phyloP scores from a whole-genome alignment of 2,797 vertebrate species.

The Megalops cyprinoides region DNA sequence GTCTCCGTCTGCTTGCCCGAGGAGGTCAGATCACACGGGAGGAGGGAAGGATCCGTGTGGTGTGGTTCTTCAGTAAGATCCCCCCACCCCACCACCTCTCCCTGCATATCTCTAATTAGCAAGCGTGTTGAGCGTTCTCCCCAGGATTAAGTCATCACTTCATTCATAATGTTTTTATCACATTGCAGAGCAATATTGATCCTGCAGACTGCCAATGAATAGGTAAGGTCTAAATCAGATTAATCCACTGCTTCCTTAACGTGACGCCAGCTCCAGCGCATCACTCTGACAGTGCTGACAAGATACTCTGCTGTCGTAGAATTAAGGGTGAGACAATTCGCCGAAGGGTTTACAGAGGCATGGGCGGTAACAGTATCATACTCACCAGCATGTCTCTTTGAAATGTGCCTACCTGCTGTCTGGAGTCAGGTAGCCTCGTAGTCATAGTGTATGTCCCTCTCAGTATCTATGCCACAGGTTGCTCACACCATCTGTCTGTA shows the following conservation, averaged over 20 bases:
- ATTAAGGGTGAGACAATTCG: too few species aligned
- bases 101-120: background rate
- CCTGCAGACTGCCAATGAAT: background rate
- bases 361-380: too few species aligned
- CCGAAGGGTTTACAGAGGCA: too few species aligned
- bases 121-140: background rate
- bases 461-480: background rate
- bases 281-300: background rate
- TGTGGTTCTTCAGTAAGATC: background rate
- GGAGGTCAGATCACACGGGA: too few species aligned
- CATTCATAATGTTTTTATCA: background rate
- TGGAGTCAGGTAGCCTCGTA: background rate
- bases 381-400: too few species aligned
- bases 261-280: background rate
- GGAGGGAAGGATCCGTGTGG: too few species aligned
- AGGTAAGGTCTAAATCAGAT: too few species aligned
- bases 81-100: background rate
- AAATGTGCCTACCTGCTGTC: background rate
- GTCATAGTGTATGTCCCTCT: too few species aligned
- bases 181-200: too few species aligned
- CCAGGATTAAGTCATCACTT: background rate
- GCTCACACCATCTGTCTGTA: background rate
- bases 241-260: background rate
- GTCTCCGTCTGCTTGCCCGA: background rate
- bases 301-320: background rate